Conservation (phyloP, 2,113 vertebrate species). For the Notiomystis cincta region DNA sequence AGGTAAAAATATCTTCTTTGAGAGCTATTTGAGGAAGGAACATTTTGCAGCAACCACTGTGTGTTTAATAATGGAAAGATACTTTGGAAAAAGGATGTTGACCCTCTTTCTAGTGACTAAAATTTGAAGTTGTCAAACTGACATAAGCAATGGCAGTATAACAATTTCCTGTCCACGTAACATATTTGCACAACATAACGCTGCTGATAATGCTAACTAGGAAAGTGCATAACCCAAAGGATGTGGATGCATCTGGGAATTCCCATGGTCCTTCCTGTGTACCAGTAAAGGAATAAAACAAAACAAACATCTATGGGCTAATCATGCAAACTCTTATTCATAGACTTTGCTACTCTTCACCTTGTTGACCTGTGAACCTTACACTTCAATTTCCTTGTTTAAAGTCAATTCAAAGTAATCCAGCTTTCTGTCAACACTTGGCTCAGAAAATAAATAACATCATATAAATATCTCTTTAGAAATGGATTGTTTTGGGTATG, state of each 20-base stretch:
- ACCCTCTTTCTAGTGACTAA: conserved; percentile 37
- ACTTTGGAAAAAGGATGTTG: conserved; percentile 41
- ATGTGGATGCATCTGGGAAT: conserved; percentile 35
- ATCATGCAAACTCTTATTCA: background rate
- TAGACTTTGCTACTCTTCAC: background rate
- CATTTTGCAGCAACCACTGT: background rate
- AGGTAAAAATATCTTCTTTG: background rate
- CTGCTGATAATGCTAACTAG: background rate
- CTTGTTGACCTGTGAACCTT: background rate
- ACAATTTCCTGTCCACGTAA: conserved; percentile 51
- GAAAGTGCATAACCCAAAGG: background rate
- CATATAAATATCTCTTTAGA: background rate
- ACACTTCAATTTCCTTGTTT: background rate
- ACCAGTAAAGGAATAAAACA: background rate
- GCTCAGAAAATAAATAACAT: background rate
- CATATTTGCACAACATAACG: conserved; percentile 21
- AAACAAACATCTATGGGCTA: background rate
- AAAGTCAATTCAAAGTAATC: background rate
- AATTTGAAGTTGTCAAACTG: background rate
- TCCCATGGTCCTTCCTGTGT: conserved; percentile 30
- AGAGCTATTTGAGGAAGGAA: conserved; percentile 8
- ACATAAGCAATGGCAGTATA: conserved; percentile 5
- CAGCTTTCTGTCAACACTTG: background rate
- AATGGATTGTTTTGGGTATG: background rate
- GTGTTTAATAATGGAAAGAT: background rate